Evolutionary conservation across 2,888 invertebrate species (phyloP), one percentile per base, ranked within the genome.

Genomic region (Amblyjoppa fuscipennis): DNA sequence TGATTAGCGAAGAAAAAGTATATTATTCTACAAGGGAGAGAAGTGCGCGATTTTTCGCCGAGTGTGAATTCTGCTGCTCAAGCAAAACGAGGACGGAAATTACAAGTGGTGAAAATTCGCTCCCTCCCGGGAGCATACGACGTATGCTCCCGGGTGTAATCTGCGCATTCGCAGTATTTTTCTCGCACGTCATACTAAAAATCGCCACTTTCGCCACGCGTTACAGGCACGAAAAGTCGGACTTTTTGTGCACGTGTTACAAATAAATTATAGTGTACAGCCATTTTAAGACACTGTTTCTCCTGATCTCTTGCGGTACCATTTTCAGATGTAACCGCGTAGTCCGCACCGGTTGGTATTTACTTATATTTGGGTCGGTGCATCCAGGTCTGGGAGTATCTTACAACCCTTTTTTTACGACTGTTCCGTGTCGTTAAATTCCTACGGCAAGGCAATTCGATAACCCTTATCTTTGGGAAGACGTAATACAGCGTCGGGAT

Each of bases 391-490:
- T 9, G 6, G 6, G 34, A 4, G 11, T 41, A 11, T n/a, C 16
- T 3, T 11, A 34, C 25, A 7, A 20, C 25, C 11, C 28, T 25
- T 25, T 25, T 56, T 59, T 2, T 59, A 25, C 4, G n/a, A 6
- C 20, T 20, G n/a, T n/a, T 59, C 28, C 9, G 45, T 16, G 45
- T 59, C 13, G 13, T 59, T 28, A 13, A 25, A 28, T 59, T 59
- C 25, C 11, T 13, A 28, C 11, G 28, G 5, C 25, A 1, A 9
- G 28, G 59, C 25, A 2, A 68, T 77, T 41, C 77, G 77, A 69
- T 59, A 77, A 56, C 78, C 78, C 61, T 83, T 78, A 78, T 83
- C 77, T 68, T 73, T 34, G 16, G 31, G 59, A 25, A 41, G 34
- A 28, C 68, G 69, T 49, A 56, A 59, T n/a, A 69, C 13, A 59